Percentiles rank a stretch among this genome's conserved stretches.
Evolutionary conservation across 1,140 invertebrate genomes (phyloP).

Genomic region (Lasioglossum albipes): DNA sequence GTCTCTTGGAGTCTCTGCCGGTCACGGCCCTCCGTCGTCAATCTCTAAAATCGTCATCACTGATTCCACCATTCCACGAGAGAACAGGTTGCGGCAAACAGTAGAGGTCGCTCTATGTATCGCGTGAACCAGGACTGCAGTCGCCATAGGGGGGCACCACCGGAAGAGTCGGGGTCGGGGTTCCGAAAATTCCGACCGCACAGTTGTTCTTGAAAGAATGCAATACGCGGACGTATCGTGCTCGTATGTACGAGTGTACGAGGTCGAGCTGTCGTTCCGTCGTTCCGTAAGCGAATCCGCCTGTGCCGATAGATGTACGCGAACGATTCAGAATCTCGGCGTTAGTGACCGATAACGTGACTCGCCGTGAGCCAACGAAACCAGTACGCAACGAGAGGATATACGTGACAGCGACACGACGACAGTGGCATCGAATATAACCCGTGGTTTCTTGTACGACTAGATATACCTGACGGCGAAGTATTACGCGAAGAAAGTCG

Average conservation of each 20-base stretch:
- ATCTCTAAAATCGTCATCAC: not conserved
- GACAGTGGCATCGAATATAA: conserved; percentile 53
- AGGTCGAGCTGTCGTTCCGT: not conserved
- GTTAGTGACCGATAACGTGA: conserved; percentile 9
- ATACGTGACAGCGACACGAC: conserved; percentile 48
- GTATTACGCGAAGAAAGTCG: not conserved
- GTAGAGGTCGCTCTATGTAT: not conserved
- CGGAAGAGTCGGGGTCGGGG: not conserved
- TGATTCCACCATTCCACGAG: not conserved
- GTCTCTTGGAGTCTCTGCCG: no score
- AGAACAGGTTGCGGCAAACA: no score
- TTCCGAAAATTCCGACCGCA: conserved; percentile 21
- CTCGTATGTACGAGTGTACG: conserved; percentile 5
- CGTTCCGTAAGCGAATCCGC: conserved; percentile 26
- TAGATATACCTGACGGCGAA: not conserved
- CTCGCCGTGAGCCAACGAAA: not conserved
- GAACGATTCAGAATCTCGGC: conserved; percentile 17
- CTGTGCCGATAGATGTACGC: conserved; percentile 13
- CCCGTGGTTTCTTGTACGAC: conserved; percentile 23
- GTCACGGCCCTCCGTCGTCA: not conserved
- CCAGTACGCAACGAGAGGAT: not conserved
- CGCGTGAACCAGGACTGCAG: not conserved
- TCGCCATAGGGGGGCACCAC: conserved; percentile 31
- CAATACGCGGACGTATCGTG: conserved; percentile 40
- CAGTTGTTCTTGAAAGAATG: conserved; percentile 50